Evolutionary conservation across 1,140 invertebrate genomes (phyloP).

Genomic region (Pseudoatta argentina): DNA sequence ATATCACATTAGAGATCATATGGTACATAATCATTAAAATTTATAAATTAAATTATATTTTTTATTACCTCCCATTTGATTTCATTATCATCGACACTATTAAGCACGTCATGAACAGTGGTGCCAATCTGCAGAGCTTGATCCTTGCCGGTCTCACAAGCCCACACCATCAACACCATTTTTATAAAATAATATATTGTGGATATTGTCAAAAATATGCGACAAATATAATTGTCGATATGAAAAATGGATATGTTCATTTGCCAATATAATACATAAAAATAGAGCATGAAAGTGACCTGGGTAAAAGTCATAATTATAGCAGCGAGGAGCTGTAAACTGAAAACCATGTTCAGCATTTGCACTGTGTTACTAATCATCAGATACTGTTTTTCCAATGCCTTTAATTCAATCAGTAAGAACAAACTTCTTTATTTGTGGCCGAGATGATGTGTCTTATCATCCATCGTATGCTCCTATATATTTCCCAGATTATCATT

Average conservation of each 20-base stretch:
- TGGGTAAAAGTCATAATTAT: conserved; percentile 78
- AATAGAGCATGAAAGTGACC: conserved; percentile 73
- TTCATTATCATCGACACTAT: conserved; percentile 65
- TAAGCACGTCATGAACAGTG: conserved; percentile 66
- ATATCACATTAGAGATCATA: not conserved
- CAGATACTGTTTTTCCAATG: conserved; percentile 76
- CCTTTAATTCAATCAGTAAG: conserved; percentile 76
- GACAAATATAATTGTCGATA: conserved; percentile 74
- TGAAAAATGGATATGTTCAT: not conserved
- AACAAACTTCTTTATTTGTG: conserved; percentile 74
- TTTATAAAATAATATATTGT: conserved; percentile 62
- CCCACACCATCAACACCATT: not conserved
- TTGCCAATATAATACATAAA: not conserved
- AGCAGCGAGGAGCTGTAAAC: conserved; percentile 69
- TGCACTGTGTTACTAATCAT: conserved; percentile 75
- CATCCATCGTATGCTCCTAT: conserved; percentile 50
- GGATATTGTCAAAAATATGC: conserved; percentile 56
- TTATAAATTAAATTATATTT: not conserved
- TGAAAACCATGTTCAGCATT: conserved; percentile 77
- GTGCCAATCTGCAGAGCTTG: conserved; percentile 72
- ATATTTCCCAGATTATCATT: conserved; percentile 71
- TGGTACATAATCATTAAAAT: too few relatives aligned
- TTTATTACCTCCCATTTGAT: conserved; percentile 79
- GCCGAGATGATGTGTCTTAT: conserved; percentile 64
- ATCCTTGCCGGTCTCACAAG: conserved; percentile 23